Conservation (phyloP, 2,888 invertebrate species). For the Megaustenia siamemsis region DNA sequence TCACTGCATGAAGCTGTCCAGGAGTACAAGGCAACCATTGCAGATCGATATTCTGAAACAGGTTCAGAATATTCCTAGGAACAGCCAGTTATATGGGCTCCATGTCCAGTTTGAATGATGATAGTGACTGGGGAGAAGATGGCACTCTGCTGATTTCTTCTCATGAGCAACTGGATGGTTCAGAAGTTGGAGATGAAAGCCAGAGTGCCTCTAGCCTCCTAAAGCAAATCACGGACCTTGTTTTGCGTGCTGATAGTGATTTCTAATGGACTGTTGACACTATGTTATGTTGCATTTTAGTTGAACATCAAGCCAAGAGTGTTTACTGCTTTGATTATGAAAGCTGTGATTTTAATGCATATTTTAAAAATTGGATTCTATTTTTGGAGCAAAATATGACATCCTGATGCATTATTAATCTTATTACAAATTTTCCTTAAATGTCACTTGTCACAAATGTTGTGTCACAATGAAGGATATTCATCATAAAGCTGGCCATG, state of each 20-base stretch:
- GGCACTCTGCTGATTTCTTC: conserved; percentile 6
- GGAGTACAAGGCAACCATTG: conserved; percentile 87
- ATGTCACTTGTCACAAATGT: too few species aligned
- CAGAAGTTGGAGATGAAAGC: conserved; percentile 51
- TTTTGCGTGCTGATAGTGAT: conserved; percentile 69
- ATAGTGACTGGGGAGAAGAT: conserved; percentile 61
- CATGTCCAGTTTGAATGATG: conserved; percentile 71
- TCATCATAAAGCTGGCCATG: too few species aligned
- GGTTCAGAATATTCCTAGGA: conserved; percentile 74
- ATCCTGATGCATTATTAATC: not conserved
- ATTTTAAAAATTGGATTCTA: not conserved
- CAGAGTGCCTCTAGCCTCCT: conserved; percentile 71
- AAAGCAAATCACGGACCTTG: conserved; percentile 72
- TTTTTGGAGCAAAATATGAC: not conserved
- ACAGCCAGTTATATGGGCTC: conserved; percentile 70
- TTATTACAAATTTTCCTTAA: too few species aligned
- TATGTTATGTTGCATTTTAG: not conserved
- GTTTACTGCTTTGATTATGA: not conserved
- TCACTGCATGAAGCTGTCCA: conserved; percentile 94
- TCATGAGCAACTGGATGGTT: conserved; percentile 29
- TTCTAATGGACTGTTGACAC: conserved; percentile 56
- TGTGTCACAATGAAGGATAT: too few species aligned
- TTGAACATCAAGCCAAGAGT: not conserved
- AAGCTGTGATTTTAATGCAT: not conserved
- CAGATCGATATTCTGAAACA: conserved; percentile 70